phyloP scores from a whole-genome alignment of 2,888 invertebrate genomes.

The Notodonta ziczac region DNA sequence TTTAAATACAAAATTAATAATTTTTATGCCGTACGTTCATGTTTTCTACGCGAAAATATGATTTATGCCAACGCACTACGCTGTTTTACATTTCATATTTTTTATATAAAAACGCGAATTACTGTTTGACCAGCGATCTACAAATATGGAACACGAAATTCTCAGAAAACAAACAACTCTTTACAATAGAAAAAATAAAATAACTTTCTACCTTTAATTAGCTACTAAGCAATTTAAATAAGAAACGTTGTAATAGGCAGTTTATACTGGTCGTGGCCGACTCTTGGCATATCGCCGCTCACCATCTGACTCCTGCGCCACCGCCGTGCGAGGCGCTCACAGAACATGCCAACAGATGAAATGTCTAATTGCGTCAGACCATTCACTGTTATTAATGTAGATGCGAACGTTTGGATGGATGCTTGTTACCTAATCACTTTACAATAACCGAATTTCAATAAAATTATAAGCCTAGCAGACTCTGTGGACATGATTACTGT shows the following conservation, averaged over 20 bases:
- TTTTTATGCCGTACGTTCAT: no score
- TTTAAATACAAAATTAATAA: no score
- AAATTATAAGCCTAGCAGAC: no score
- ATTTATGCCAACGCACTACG: no score
- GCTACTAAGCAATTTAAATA: background rate
- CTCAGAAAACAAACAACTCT: background rate
- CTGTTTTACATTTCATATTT: no score
- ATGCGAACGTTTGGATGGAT: conserved; percentile 3
- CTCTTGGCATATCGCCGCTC: conserved; percentile 16
- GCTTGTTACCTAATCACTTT: background rate
- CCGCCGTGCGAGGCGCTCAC: conserved; percentile 4
- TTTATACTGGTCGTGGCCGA: background rate
- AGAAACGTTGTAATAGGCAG: background rate
- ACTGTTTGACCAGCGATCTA: no score
- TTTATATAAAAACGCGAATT: no score
- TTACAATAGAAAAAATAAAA: no score
- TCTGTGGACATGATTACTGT: no score
- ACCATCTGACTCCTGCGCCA: conserved; percentile 24
- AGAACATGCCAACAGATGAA: background rate
- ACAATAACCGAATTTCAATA: background rate
- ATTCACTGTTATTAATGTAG: conserved; percentile 2
- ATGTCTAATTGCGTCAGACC: conserved; percentile 1
- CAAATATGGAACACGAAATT: no score
- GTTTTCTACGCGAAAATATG: no score
- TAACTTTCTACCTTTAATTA: conserved; percentile 8